Base-by-base conservation (phyloP, 2,888 invertebrate species). In the Miltochrista miniata region DNA sequence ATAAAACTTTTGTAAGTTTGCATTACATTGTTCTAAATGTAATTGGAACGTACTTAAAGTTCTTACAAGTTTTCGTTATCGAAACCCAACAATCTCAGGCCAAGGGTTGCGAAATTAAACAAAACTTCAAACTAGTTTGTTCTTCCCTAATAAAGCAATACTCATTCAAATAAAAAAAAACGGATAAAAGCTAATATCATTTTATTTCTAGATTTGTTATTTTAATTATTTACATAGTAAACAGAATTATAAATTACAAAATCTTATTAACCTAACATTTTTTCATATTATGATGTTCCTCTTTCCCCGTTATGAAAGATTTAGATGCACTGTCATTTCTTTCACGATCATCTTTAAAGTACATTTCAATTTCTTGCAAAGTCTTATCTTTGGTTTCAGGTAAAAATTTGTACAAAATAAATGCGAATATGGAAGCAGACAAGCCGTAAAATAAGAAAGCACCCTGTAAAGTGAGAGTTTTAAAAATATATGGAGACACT, bases 301-400 rank as follows among this genome's bases (percentile, higher is more conserved):
- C 41, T 52, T 50, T 54, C 44, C 60, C 48, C 47, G 59, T 54
- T 59, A 76, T 68, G 51, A 76, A 65, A 48, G 64, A 67, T 59
- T 66, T 64, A 35, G 42, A 40, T 7, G 45, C 43, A 55, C 59
- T 61, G 44, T 65, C 64, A 44, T 51, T 50, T 29, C 55, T 45
- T 53, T 68, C 66, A 38, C 57, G 48, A 12, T 54, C 50, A 11
- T 70, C 68, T 47, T 67, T 70, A 45, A 78, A 78, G 67, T 65
- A 76, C 52, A 63, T 63, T 54, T 81, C 78, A 46, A 81, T 81
- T 63, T 81, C 79, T 64, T 73, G 68, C 42, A 79, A 44, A 14
- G 78, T 76, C 63, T 77, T 81, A 52, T 79, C 80, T 68, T 81
- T 79, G 8, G 79, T 78, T 68, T 79, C 79, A 33, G 79, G 79